phyloP scores from a whole-genome alignment of 2,888 invertebrate genomes.

The Dasypogon diadema region DNA sequence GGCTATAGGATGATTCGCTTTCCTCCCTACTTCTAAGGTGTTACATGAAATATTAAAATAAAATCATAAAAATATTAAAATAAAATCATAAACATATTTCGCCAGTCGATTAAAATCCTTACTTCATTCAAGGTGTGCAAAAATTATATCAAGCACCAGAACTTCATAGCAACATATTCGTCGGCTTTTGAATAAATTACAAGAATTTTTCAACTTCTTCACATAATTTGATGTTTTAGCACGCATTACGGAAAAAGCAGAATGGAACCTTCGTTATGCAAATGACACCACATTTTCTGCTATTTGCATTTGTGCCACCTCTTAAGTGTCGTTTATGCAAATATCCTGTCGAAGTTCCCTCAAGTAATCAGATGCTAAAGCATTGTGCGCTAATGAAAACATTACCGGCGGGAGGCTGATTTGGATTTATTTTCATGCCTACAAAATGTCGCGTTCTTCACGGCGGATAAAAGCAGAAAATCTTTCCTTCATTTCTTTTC shows the following conservation, averaged over 20 bases:
- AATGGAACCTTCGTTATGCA: slow-evolving; percentile 22
- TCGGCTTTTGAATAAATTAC: background rate
- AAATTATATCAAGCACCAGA: too few relatives aligned
- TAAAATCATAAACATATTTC: too few relatives aligned
- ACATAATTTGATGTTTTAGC: slow-evolving; percentile 25
- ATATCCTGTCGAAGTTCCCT: slow-evolving; percentile 3
- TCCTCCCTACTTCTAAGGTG: too few relatives aligned
- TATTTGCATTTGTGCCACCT: slow-evolving; percentile 46
- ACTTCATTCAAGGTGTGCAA: too few relatives aligned
- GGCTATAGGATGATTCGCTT: too few relatives aligned
- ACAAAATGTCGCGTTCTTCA: background rate
- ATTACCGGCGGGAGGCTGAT: slow-evolving; percentile 15
- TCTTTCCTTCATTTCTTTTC: slow-evolving; percentile 25
- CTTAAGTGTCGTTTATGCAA: slow-evolving; percentile 45
- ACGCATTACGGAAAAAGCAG: background rate
- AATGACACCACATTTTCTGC: slow-evolving; percentile 12
- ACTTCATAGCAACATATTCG: background rate
- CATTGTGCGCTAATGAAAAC: slow-evolving; percentile 29
- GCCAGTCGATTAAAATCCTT: too few relatives aligned
- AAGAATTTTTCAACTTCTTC: background rate
- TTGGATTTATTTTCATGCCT: background rate
- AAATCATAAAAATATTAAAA: too few relatives aligned
- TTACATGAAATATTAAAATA: too few relatives aligned
- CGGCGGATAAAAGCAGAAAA: background rate
- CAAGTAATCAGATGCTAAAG: slow-evolving; percentile 21